Percentiles rank a stretch among this genome's conserved stretches.
Conservation (phyloP, 2,797 vertebrate genomes). For the Perodicticus potto region DNA sequence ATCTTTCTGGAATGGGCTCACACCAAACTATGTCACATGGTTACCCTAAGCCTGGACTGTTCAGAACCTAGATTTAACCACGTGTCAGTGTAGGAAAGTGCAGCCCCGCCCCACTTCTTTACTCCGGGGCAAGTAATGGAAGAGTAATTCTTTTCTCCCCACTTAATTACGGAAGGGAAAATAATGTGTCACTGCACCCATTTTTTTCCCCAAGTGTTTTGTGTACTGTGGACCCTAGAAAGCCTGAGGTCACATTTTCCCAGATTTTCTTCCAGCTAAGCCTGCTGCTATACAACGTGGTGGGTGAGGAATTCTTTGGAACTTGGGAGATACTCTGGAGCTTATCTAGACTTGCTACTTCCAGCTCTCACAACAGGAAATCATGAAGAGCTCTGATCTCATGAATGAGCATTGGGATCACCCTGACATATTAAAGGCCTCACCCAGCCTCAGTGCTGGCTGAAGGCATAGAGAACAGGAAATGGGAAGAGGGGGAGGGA, state of each 20-base stretch:
- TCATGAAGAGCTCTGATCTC: neutral
- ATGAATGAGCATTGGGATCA: neutral
- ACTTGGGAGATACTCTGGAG: neutral
- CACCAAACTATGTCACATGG: conserved; percentile 6
- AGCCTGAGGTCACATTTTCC: neutral
- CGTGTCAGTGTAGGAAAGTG: neutral
- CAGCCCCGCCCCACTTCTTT: neutral
- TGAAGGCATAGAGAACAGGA: neutral
- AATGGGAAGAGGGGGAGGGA: neutral
- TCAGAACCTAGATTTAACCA: neutral
- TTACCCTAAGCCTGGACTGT: neutral
- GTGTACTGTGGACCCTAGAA: neutral
- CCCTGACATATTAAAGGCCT: neutral
- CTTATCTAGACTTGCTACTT: neutral
- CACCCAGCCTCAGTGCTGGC: neutral
- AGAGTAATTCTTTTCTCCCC: neutral
- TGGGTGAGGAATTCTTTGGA: neutral
- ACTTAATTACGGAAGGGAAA: neutral
- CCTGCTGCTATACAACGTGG: neutral
- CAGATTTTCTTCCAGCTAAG: neutral
- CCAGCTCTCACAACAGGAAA: neutral
- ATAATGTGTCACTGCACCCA: neutral
- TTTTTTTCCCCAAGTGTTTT: neutral
- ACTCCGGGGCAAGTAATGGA: neutral
- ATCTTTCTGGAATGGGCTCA: conserved; percentile 60